Conservation (phyloP, 2,797 vertebrate genomes). For the Eulemur albifrons region DNA sequence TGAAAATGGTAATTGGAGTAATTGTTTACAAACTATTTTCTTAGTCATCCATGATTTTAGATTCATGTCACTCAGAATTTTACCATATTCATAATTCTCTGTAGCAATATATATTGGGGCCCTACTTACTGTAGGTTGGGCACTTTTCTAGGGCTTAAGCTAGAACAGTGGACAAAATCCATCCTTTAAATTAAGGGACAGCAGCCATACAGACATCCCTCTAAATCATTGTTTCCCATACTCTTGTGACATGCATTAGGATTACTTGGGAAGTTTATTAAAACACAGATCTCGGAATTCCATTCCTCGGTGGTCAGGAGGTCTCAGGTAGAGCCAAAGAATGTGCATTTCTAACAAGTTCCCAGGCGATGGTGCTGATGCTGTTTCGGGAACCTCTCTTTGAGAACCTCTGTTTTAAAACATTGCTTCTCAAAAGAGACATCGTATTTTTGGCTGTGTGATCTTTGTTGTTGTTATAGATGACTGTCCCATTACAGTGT, state of each 20-base stretch:
- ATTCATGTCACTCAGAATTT: neutral
- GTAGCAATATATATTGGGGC: neutral
- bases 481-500: neutral
- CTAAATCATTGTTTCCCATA: neutral
- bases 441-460: neutral
- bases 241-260: neutral
- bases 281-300: neutral
- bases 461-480: neutral
- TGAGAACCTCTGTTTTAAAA: neutral
- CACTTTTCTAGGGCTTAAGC: neutral
- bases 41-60: neutral
- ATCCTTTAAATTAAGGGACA: neutral
- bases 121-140: neutral
- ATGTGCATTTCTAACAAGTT: neutral
- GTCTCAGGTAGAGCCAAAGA: neutral
- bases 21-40: neutral
- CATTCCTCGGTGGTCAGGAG: neutral
- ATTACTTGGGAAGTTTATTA: neutral
- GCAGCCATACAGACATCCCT: neutral
- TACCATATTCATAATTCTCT: neutral
- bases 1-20: neutral
- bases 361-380: neutral
- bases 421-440: neutral
- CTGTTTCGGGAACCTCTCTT: neutral
- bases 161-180: neutral